Evolutionary conservation across 2,113 vertebrate species (phyloP), one percentile per base, ranked within the genome.

Genomic region (Sakesphorus luctuosus): DNA sequence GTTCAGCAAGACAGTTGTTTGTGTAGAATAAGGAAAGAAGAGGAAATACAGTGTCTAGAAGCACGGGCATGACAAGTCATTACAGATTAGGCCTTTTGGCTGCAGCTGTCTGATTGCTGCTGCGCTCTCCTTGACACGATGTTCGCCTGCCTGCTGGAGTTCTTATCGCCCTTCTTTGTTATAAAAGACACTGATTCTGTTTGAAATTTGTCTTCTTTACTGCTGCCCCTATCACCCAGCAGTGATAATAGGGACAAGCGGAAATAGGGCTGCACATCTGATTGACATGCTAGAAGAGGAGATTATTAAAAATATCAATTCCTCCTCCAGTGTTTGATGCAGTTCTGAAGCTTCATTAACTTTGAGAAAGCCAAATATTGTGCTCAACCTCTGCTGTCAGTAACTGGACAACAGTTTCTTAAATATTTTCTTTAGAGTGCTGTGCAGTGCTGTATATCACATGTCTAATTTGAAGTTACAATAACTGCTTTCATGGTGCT

Each of bases 401-500:
- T 47, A n/a, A 56, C 75, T 36, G 55, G 93, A 81, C 78, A 68
- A 52, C 35, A 29, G 19, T 24, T 92, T 43, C 92, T 69, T 29
- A 56, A 93, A 61, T 65, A 69, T 91, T 93, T 95, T 75, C 85
- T 89, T 88, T 7, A 5, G 56, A 76, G 63, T 68, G 69, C 56
- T 63, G 61, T 12, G 84, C 80, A 49, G 49, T 66, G 83, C 87
- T 84, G 86, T 18, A 1, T 35, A 28, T 95, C 92, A 90, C 90
- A 67, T 91, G 88, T 83, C 90, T 84, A 18, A 90, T 87, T 65
- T 82, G 76, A 49, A 90, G 92, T 89, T 94, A 96, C 96, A 96
- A 84, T 96, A 58, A 92, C 31, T 79, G 90, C 93, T 96, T 97
- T 97, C 94, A 94, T 78, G 75, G 85, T 43, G 61, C 92, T 89